Evolutionary conservation across 2,888 invertebrate species (phyloP), one percentile per base, ranked within the genome.

Genomic region (Macrosoma leucophasiata): DNA sequence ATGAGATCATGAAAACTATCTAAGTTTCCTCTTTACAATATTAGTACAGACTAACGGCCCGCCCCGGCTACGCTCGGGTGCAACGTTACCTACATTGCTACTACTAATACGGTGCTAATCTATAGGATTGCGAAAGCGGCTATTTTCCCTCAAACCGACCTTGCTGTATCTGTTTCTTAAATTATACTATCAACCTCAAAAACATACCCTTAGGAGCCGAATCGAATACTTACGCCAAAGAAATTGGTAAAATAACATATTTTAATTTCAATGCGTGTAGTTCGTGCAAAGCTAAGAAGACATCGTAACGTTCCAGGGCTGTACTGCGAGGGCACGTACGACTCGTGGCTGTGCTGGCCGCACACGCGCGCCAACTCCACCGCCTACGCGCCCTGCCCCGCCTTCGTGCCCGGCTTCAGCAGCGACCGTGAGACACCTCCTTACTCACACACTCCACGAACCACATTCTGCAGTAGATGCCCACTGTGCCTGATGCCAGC

Each of bases 311-410:
- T 12, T n/a, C n/a, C 79, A 90, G 91, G 82, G 12, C 50, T 78
- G 24, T 89, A 86, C 73, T 94, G 94, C 68, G 86, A 86, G 25
- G 89, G 91, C 45, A 89, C 90, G 14, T 95, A 91, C 78, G 95
- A 95, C 75, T 89, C 90, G 29, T 94, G 94, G 93, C 87, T 90
- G 13, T 95, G 95, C 68, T 89, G 89, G 87, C 90, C 91, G 41
- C 88, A 89, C 79, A 93, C 94, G 8, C 78, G 84, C 20, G 85
- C 89, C 53, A 92, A 91, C 52, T 62, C 75, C 48, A 85, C 87
- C 33, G 92, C 90, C 20, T 87, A 76, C 68, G 88, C 87, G 45
- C 84, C 78, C 37, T 93, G 93, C 64, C 93, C 93, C n/a, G 84
- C 70, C 48, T 93, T 92, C 71, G 88, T 93, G 52, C 86, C 88